A percentile compares a stretch with the other conserved stretches of the same genome.
phyloP scores from a whole-genome alignment of 2,113 vertebrate species.

The Gymnorhina tibicen region DNA sequence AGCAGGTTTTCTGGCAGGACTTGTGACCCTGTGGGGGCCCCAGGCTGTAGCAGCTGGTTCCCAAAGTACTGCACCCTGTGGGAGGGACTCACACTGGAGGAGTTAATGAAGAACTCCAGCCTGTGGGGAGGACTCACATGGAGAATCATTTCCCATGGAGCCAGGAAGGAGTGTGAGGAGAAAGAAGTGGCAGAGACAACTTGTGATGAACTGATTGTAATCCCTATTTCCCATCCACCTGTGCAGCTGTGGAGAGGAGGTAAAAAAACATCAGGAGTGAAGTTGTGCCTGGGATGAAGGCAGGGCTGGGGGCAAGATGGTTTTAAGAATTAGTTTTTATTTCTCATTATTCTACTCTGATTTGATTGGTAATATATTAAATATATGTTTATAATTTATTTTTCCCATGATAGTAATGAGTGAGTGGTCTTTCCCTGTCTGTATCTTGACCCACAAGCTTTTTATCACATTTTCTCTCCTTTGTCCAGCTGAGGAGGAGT shows the following conservation, averaged over 20 bases:
- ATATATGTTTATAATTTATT: background rate
- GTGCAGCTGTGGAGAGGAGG: background rate
- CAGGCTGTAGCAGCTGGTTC: background rate
- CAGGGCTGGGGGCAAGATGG: background rate
- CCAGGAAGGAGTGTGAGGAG: background rate
- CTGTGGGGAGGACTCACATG: background rate
- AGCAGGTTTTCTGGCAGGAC: background rate
- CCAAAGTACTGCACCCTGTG: background rate
- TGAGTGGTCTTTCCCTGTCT: background rate
- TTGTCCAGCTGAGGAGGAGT: background rate
- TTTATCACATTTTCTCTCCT: background rate
- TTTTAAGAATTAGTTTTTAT: background rate
- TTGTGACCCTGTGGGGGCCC: background rate
- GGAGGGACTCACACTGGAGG: background rate
- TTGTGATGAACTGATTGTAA: background rate
- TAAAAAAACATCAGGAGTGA: background rate
- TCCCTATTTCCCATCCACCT: background rate
- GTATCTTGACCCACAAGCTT: fast-evolving
- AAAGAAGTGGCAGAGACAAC: background rate
- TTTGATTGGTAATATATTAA: background rate
- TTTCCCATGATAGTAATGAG: background rate
- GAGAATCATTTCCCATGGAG: background rate
- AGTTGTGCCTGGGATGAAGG: background rate
- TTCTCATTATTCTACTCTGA: background rate
- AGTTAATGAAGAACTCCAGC: background rate